Evolutionary conservation across 2,113 vertebrate species (phyloP).

Genomic region (Tiliqua scincoides): DNA sequence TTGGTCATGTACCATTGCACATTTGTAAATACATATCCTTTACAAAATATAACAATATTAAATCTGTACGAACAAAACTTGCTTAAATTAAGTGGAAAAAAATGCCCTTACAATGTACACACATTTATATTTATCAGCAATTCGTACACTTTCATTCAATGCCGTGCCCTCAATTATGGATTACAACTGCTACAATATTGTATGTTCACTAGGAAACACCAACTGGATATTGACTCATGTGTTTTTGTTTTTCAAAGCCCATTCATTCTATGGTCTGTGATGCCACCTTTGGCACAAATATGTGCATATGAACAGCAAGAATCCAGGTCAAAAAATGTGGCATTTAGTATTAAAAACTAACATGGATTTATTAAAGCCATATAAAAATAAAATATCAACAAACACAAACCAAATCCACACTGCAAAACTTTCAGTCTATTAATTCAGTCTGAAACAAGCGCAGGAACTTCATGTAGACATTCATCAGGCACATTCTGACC

Average conservation of each 20-base stretch:
- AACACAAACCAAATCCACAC: too few relatives aligned
- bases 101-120: slow-evolving; percentile 32
- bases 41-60: slow-evolving; percentile 31
- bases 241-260: neutral
- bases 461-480: too few relatives aligned
- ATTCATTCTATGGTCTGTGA: neutral
- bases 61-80: slow-evolving; percentile 19
- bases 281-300: neutral
- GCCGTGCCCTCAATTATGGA: neutral
- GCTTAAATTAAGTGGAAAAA: slow-evolving; percentile 13
- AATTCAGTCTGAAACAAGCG: too few relatives aligned
- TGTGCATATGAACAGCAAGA: too few relatives aligned
- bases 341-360: too few relatives aligned
- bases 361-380: too few relatives aligned
- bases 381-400: too few relatives aligned
- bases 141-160: neutral
- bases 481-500: too few relatives aligned
- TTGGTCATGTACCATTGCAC: slow-evolving; percentile 29
- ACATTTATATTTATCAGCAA: neutral
- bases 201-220: neutral
- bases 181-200: neutral
- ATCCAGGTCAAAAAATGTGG: too few relatives aligned
- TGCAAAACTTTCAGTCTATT: too few relatives aligned
- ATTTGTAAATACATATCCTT: slow-evolving; percentile 29
- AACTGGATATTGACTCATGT: neutral